phyloP scores from a whole-genome alignment of 2,113 vertebrate species.

The Geococcyx californianus region DNA sequence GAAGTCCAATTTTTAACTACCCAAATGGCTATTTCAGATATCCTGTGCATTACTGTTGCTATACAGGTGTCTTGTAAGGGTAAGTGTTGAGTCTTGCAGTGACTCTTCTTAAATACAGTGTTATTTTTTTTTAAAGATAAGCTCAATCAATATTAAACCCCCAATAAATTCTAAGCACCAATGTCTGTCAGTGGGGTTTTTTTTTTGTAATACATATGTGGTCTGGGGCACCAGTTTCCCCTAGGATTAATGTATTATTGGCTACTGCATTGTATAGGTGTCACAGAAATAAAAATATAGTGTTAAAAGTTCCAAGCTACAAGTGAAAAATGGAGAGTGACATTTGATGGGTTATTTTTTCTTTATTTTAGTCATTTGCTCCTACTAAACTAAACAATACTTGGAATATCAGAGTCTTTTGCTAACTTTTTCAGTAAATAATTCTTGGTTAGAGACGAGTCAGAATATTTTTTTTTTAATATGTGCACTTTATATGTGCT shows the following conservation, averaged over 20 bases:
- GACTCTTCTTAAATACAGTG: background rate
- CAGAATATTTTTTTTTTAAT: background rate
- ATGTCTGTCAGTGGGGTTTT: accelerated
- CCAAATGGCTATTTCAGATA: background rate
- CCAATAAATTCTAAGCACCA: background rate
- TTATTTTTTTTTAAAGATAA: background rate
- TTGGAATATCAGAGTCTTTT: background rate
- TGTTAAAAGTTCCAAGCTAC: background rate
- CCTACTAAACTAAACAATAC: background rate
- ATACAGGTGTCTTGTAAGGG: background rate
- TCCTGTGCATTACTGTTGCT: background rate
- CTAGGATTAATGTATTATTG: background rate
- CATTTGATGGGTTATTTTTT: background rate
- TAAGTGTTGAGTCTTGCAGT: background rate
- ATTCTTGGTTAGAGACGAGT: background rate
- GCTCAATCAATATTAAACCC: background rate
- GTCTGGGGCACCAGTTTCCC: background rate
- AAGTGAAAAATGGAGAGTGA: background rate
- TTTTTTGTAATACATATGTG: background rate
- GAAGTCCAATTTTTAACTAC: background rate
- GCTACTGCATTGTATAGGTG: background rate
- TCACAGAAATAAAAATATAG: background rate
- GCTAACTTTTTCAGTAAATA: background rate
- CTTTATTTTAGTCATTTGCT: background rate
- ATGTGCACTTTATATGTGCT: background rate